Evolutionary conservation across 2,888 invertebrate genomes (phyloP).

Genomic region (Rhagonycha lutea): DNA sequence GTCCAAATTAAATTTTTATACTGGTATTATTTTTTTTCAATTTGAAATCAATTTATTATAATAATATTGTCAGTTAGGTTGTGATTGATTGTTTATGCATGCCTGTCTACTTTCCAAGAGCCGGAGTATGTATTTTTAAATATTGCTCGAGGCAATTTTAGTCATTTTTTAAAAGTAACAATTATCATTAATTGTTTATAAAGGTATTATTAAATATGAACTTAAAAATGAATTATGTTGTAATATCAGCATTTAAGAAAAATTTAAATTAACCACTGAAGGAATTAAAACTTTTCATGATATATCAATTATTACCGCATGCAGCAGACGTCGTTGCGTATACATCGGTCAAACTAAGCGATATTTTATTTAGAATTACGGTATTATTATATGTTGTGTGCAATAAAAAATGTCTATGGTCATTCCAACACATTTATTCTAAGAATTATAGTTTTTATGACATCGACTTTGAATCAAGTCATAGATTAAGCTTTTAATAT

Average conservation of each 20-base stretch:
- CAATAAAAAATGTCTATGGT: neutral
- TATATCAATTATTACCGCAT: neutral
- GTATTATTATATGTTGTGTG: neutral
- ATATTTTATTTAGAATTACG: neutral
- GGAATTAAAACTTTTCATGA: neutral
- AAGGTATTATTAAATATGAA: neutral
- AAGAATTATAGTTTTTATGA: constrained; percentile 7
- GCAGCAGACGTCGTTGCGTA: neutral
- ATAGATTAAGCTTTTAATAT: constrained; percentile 2
- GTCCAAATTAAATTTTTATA: neutral
- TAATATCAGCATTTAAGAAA: neutral
- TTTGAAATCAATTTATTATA: neutral
- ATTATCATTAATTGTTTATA: neutral
- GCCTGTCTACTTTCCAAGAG: neutral
- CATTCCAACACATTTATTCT: constrained; percentile 23
- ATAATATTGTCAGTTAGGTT: neutral
- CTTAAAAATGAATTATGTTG: neutral
- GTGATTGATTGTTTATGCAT: neutral
- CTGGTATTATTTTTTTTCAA: neutral
- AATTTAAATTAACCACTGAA: neutral
- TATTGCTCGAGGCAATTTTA: neutral
- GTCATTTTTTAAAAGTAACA: neutral
- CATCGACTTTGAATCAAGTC: neutral
- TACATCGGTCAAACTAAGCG: neutral
- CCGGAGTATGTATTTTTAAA: neutral